Conservation (phyloP, 2,797 vertebrate genomes). For the Tinamus major region DNA sequence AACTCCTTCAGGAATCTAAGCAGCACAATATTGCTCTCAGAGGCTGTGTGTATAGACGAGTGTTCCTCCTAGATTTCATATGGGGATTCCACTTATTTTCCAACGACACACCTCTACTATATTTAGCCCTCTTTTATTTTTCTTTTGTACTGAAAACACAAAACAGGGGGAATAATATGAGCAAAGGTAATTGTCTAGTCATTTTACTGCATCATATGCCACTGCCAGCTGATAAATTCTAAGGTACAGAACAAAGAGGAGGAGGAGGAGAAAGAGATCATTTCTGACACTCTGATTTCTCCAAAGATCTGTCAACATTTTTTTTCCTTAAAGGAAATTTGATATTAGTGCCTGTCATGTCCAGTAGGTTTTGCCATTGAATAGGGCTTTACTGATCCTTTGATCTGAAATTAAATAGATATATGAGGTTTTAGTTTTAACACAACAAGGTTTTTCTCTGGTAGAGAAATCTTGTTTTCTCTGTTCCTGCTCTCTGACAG, state of each 20-base stretch:
- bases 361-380: slow-evolving; percentile 27
- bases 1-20: slow-evolving; percentile 30
- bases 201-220: slow-evolving; percentile 6
- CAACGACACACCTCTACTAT: neutral
- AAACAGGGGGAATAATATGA: neutral
- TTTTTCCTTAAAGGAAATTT: neutral
- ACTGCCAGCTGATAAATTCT: slow-evolving; percentile 12
- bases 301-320: neutral
- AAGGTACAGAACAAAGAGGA: slow-evolving; percentile 44
- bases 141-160: neutral
- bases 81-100: neutral
- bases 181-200: neutral
- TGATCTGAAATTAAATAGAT: slow-evolving; percentile 54
- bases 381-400: slow-evolving; percentile 16
- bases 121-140: neutral
- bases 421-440: slow-evolving; percentile 52
- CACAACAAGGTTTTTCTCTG: slow-evolving; percentile 56
- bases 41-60: rapidly evolving
- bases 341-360: neutral
- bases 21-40: neutral
- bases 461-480: slow-evolving; percentile 70
- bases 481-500: slow-evolving; percentile 69
- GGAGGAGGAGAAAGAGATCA: neutral
- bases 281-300: slow-evolving; percentile 36
- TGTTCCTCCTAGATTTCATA: neutral